Base-by-base conservation (phyloP, 2,113 vertebrate species). In the Archilochus colubris region DNA sequence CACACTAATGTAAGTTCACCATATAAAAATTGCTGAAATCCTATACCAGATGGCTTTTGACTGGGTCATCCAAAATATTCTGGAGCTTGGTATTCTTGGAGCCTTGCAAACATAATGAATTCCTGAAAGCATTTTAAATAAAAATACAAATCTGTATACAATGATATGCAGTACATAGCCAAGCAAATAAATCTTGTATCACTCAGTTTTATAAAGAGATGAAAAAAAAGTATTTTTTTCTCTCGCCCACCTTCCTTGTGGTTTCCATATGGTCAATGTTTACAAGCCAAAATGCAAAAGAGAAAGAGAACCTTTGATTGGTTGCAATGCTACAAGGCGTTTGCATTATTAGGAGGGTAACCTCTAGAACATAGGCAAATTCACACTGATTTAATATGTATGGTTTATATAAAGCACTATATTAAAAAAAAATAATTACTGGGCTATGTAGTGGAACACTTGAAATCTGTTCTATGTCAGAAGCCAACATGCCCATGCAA, bases 181-280 rank as follows among this genome's bases (percentile, higher is more conserved):
- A 95, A 96, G 69, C 51, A 97, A 97, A 93, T 85, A 94, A 86
- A 96, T 92, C 75, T 89, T 89, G 51, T 67, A 94, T n/a, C 84
- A 93, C 76, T 93, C 91, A 94, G 73, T 58, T 43, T 89, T 92
- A 96, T 95, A 97, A 94, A 40, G 82, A 86, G 36, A 78, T 74
- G 91, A 96, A 96, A 91, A 66, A 76, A 86, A 91, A 7, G 10
- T 51, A 88, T 73, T 88, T 68, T 92, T 82, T 70, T 70, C 14
- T 91, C 64, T 95, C 44, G 94, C 86, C 80, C 21, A 46, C 58
- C 63, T 50, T 68, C 59, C 18, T 28, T 82, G 54, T 75, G 88
- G 74, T 69, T 96, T 94, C 66, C 59, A 62, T 81, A 89, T 79
- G 36, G 78, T 78, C 83, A 82, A 73, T 67, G 54, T 51, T 55